Base-by-base conservation (phyloP, 2,113 vertebrate species). In the Meleagris gallopavo region DNA sequence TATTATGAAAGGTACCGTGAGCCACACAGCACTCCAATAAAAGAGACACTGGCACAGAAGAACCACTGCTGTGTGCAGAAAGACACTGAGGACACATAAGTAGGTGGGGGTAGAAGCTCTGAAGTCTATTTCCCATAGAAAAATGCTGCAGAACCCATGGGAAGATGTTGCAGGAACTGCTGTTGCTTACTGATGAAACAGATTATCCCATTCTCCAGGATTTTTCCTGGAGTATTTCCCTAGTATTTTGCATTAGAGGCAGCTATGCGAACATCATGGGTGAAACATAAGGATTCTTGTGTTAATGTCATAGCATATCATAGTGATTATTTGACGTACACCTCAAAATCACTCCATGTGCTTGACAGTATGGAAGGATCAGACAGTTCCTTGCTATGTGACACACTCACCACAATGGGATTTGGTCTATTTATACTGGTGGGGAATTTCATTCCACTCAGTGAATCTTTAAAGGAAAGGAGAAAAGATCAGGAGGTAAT, bases 11-110 rank as follows among this genome's bases (percentile, higher is more conserved):
- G 15, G 8, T 61, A 19, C 21, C 48, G 4, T n/a, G 58, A 54
- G 10, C 3, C 52, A 8, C 43, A 43, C 5, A 30, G 60, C 41
- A 48, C 22, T 27, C 32, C 6, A 11, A 2, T 38, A 66, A 85
- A 70, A 60, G 9, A 84, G 13, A 67, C 19, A 32, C 32, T 38
- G 78, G 40, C 4, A 45, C 14, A 64, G 54, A 16, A 85, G 9
- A 89, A 70, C 11, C 1, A 2, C 36, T 5, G 0, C 20, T 4
- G 2, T 36, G 0, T 2, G 38, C 40, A 65, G 40, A 4, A 86
- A 38, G 25, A 89, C 50, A 38, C 24, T 66, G 32, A 83, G 77
- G 50, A 83, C 30, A 52, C 58, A 14, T 40, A 21, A 15, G 48
- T 11, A 45, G 21, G 14, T 34, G 11, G 38, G 12, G 4, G 3